phyloP scores from a whole-genome alignment of 92 coral and sea anemone species.

The Meandrina meandrites region DNA sequence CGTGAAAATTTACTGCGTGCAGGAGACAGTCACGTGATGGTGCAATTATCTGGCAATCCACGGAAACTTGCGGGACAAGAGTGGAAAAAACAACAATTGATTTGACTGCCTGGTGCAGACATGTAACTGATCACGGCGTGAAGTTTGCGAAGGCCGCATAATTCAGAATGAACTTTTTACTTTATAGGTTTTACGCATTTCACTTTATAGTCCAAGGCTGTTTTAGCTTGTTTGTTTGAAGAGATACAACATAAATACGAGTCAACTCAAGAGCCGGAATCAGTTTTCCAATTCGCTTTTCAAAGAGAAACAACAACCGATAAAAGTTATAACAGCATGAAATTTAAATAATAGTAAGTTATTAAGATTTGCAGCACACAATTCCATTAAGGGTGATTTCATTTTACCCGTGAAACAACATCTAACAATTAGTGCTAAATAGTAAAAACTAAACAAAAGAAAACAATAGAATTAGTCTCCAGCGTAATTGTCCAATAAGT shows the following conservation, averaged over 20 bases:
- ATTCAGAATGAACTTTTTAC: too few relatives aligned
- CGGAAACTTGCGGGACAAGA: constrained; percentile 24
- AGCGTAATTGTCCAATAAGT: too few relatives aligned
- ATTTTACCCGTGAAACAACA: too few relatives aligned
- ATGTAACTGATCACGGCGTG: not conserved
- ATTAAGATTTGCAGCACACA: not conserved
- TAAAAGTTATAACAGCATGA: not conserved
- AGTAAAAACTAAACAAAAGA: too few relatives aligned
- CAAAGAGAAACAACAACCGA: not conserved
- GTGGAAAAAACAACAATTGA: not conserved
- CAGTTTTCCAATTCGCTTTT: not conserved
- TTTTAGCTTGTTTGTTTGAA: not conserved
- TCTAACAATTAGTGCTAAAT: too few relatives aligned
- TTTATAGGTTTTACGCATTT: not conserved
- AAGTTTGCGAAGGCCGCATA: too few relatives aligned
- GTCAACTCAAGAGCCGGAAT: not conserved
- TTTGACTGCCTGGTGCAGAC: not conserved
- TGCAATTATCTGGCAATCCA: constrained; percentile 2
- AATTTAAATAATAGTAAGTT: not conserved
- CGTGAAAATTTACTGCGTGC: constrained; percentile 81
- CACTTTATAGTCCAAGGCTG: not conserved
- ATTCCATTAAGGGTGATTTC: too few relatives aligned
- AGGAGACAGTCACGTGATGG: constrained; percentile 56
- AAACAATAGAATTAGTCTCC: too few relatives aligned
- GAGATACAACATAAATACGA: not conserved